phyloP scores from a whole-genome alignment of 2,888 invertebrate species.

The Arge pagana region DNA sequence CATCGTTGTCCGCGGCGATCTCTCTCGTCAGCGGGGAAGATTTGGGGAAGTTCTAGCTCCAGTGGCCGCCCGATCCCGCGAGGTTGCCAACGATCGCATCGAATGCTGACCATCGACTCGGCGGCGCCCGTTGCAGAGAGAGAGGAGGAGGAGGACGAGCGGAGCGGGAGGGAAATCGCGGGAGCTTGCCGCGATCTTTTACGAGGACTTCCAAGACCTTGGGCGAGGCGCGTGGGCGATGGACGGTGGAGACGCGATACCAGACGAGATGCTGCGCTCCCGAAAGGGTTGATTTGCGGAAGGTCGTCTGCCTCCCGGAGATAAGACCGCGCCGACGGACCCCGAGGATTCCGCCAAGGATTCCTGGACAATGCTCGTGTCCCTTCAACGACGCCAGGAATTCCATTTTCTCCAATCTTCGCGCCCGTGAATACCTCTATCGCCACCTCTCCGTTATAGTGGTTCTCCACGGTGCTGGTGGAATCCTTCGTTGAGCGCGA shows the following conservation, averaged over 20 bases:
- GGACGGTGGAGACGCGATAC: constrained; percentile 25
- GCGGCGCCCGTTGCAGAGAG: neutral
- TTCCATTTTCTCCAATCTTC: too few species aligned
- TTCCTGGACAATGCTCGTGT: too few species aligned
- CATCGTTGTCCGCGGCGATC: neutral
- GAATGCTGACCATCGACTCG: too few species aligned
- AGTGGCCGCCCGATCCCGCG: too few species aligned
- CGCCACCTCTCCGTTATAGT: too few species aligned
- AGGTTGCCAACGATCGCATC: too few species aligned
- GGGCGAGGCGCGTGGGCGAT: neutral
- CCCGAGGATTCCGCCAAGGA: too few species aligned
- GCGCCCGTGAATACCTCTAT: too few species aligned
- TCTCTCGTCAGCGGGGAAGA: neutral
- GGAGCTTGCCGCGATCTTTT: constrained; percentile 25
- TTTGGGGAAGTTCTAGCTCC: too few species aligned
- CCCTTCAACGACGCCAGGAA: too few species aligned
- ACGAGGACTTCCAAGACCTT: neutral
- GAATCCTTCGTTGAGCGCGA: too few species aligned
- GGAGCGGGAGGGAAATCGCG: neutral
- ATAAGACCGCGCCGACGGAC: constrained; percentile 53
- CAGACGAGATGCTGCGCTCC: constrained; percentile 37
- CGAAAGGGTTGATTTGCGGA: constrained; percentile 56
- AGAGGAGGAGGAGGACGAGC: neutral
- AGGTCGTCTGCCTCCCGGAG: constrained; percentile 50
- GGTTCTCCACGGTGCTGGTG: too few species aligned